Percentiles rank a stretch among this genome's conserved stretches.
Conservation (phyloP, 2,888 invertebrate genomes). For the Tinea semifulvella region DNA sequence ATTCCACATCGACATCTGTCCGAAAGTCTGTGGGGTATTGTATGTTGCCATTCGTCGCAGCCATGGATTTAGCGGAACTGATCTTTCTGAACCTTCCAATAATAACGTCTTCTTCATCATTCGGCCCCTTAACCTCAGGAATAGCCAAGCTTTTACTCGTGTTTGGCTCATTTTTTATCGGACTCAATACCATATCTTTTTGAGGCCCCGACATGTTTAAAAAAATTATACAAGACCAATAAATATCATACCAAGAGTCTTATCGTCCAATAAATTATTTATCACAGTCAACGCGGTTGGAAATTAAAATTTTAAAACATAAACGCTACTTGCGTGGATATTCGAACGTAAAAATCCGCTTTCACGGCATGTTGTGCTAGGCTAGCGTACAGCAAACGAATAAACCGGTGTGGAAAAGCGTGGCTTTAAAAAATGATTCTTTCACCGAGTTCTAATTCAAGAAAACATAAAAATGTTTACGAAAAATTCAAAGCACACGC, state of each 20-base stretch:
- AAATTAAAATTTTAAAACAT: not conserved
- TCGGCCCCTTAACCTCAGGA: not conserved
- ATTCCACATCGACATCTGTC: constrained; percentile 40
- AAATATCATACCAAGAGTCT: not conserved
- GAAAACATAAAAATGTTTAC: constrained; percentile 16
- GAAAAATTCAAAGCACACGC: constrained; percentile 23
- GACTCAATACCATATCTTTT: constrained; percentile 54
- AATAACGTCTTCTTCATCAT: constrained; percentile 48
- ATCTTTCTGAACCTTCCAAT: constrained; percentile 61
- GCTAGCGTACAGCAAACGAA: not conserved
- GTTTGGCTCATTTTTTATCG: constrained; percentile 35
- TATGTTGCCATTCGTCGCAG: constrained; percentile 58
- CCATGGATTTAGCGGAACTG: constrained; percentile 63
- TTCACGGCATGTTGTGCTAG: constrained; percentile 2
- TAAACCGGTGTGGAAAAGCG: not conserved
- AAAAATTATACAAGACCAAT: not conserved
- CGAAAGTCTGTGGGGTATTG: constrained; percentile 46
- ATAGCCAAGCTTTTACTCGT: constrained; percentile 19
- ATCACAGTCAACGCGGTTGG: not conserved
- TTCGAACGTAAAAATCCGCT: constrained; percentile 1
- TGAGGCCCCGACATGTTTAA: constrained; percentile 28
- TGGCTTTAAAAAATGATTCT: not conserved
- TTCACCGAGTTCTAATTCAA: constrained; percentile 20
- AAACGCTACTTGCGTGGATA: not conserved
- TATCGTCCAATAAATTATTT: not conserved